phyloP scores from a whole-genome alignment of 2,888 invertebrate species.

The Acleris cristana region DNA sequence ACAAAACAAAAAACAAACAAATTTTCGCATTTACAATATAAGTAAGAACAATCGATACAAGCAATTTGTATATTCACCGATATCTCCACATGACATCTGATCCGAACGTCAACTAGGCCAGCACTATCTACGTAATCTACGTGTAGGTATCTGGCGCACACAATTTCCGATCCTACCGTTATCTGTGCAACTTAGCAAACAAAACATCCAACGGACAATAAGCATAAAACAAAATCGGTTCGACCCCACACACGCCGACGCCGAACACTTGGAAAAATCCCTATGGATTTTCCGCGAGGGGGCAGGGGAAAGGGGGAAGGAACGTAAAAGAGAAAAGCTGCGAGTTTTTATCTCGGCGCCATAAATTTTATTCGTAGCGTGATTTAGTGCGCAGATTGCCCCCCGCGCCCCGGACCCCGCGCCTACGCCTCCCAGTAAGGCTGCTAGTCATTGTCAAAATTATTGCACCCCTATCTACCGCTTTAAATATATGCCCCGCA shows the following conservation, averaged over 20 bases:
- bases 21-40: not conserved
- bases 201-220: constrained; percentile 81
- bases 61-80: constrained; percentile 7
- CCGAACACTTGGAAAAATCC: constrained; percentile 83
- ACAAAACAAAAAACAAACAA: not conserved
- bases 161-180: constrained; percentile 73
- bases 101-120: not conserved
- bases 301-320: constrained; percentile 66
- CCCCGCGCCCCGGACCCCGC: constrained; percentile 74
- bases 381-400: constrained; percentile 85
- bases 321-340: constrained; percentile 85
- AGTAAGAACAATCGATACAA: not conserved
- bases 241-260: constrained; percentile 82
- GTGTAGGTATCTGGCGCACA: constrained; percentile 47
- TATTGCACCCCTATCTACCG: constrained; percentile 84
- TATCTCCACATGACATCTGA: not conserved
- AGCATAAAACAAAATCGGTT: constrained; percentile 83
- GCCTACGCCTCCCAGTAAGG: constrained; percentile 82
- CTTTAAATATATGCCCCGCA: constrained; percentile 83
- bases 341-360: constrained; percentile 85
- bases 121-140: constrained; percentile 13
- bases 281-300: constrained; percentile 81
- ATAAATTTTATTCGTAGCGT: constrained; percentile 85
- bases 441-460: constrained; percentile 84
- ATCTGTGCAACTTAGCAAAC: constrained; percentile 81